phyloP scores from a whole-genome alignment of 2,888 invertebrate genomes.

The Cataglyphis livida region DNA sequence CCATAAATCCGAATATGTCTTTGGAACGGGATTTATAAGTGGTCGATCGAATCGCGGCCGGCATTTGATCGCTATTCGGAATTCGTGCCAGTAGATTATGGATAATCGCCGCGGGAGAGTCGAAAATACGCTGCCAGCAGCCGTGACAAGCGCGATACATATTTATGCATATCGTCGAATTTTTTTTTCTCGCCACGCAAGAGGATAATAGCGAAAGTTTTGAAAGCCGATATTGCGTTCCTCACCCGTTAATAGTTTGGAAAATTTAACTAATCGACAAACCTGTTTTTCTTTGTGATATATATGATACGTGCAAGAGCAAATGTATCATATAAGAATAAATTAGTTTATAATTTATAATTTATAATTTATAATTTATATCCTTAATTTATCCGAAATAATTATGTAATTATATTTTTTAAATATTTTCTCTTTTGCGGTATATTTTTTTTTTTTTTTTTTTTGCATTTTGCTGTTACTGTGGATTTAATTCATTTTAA shows the following conservation, averaged over 20 bases:
- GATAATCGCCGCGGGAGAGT: constrained; percentile 50
- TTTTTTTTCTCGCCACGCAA: constrained; percentile 20
- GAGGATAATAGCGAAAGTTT: constrained; percentile 16
- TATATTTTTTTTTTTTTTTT: neutral
- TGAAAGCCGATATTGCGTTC: neutral
- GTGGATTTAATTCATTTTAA: neutral
- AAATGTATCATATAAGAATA: neutral
- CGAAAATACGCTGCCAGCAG: constrained; percentile 50
- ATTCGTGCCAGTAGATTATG: constrained; percentile 61
- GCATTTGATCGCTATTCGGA: constrained; percentile 8
- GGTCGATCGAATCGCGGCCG: constrained; percentile 46
- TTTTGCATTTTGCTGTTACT: neutral
- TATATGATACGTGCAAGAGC: neutral
- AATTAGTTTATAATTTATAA: neutral
- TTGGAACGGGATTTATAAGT: constrained; percentile 52
- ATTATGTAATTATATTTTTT: neutral
- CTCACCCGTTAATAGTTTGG: neutral
- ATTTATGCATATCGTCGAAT: constrained; percentile 20
- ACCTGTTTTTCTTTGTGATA: neutral
- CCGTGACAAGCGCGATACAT: constrained; percentile 40
- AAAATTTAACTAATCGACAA: neutral
- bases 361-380: neutral
- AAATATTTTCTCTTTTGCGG: neutral
- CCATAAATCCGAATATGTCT: constrained; percentile 44
- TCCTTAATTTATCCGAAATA: neutral